Evolutionary conservation across 1,140 invertebrate species (phyloP), one percentile per base, ranked within the genome.

Genomic region (Zaprionus taronus): DNA sequence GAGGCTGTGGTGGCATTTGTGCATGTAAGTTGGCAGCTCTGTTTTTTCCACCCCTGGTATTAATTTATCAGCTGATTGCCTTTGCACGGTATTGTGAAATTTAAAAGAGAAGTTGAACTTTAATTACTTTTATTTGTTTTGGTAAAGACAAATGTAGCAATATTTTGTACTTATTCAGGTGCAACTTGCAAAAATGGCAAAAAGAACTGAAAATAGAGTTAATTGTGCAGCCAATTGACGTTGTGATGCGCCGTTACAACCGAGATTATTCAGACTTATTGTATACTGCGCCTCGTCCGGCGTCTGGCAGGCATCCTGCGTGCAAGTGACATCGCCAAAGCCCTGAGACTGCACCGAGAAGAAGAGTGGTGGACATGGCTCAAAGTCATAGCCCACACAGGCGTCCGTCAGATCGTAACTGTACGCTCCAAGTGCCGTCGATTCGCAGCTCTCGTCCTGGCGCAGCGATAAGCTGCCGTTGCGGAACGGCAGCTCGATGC

Each of bases 201-300:
- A 17, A 47, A 47, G 5, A 47, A 47, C 2, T 17, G 7, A 17
- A 1, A 70, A 17, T n/a, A 64, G 17, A 64, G 63, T 15, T 7
- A 58, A 3, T 1, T 6, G 15, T 1, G 15, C 14, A 7, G 34
- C 1, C 41, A 72, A 24, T 12, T 71, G 67, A 1, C n/a, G n/a
- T 12, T 4, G 66, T 9, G 93, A 92, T 24, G 93, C 91, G 70
- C 93, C 95, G 69, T 89, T 93, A 74, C 96, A 96, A 7, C 94
- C 93, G 4, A 96, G 93, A 76, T 95, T 94, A 78, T 95, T 95
- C 14, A 95, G 93, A 58, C 94, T 94, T 44, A 96, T 93, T 12
- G 93, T 93, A 66, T 94, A 96, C 74, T 94, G 94, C 2, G 95
- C 89, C 89, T 94, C 94, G 74, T 95, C 94, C 0, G 95, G 95